A percentile compares a stretch with the other conserved stretches of the same genome.
phyloP scores from a whole-genome alignment of 2,797 vertebrate species.

The Aplochiton taeniatus region DNA sequence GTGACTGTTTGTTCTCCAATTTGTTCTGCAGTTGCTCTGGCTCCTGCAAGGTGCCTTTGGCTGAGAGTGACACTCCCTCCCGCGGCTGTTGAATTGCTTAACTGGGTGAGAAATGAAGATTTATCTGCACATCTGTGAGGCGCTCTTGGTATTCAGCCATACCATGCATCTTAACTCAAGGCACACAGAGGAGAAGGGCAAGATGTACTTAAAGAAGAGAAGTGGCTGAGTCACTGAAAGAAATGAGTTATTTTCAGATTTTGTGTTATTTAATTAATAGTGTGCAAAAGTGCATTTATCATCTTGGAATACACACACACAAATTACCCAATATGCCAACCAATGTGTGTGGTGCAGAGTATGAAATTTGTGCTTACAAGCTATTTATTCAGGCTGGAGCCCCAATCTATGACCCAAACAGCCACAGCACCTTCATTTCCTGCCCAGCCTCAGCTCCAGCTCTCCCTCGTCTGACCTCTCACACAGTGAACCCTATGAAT shows the following conservation, averaged over 20 bases:
- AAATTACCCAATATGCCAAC: background rate
- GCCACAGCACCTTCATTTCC: constrained; percentile 75
- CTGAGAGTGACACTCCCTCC: constrained; percentile 38
- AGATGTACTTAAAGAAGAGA: constrained; percentile 2
- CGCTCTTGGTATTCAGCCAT: constrained; percentile 38
- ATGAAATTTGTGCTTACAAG: constrained; percentile 19
- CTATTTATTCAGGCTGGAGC: constrained; percentile 58
- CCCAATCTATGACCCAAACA: constrained; percentile 44
- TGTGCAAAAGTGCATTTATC: background rate
- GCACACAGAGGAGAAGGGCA: constrained; percentile 11
- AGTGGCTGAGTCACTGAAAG: background rate
- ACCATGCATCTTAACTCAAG: constrained; percentile 36
- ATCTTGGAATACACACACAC: background rate
- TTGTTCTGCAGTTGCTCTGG: constrained; percentile 72
- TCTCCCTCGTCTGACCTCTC: constrained; percentile 75
- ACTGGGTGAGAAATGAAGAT: constrained; percentile 74
- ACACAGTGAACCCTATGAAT: constrained; percentile 79
- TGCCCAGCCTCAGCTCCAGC: constrained; percentile 51
- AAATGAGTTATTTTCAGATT: background rate
- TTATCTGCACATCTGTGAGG: constrained; percentile 74
- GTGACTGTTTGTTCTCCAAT: constrained; percentile 77
- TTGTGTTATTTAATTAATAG: background rate
- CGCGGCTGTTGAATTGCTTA: constrained; percentile 55
- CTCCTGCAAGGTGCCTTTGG: constrained; percentile 67
- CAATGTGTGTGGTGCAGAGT: background rate